These are phyloP conservation scores for Arge pagana DNA, from an alignment of 2,888 invertebrate genomes.

Conservation along the genomic window DNA sequence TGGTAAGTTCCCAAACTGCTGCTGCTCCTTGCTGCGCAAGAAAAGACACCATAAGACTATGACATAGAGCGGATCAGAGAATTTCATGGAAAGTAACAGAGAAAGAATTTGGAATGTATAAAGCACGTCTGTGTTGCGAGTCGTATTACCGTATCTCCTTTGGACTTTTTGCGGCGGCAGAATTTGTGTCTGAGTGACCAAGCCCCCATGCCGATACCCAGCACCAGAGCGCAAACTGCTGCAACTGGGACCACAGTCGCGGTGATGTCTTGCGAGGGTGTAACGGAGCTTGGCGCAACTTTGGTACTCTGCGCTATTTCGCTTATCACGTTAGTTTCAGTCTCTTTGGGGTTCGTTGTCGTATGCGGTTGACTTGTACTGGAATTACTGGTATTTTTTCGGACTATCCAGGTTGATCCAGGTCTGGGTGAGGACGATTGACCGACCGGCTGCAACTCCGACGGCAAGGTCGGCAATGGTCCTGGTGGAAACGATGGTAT, in stretches of 20 bases:
- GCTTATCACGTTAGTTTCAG: constrained; percentile 33
- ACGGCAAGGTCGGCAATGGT: too few relatives aligned
- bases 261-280: constrained; percentile 63
- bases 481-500: too few relatives aligned
- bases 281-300: constrained; percentile 42
- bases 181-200: constrained; percentile 75
- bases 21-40: too few relatives aligned
- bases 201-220: constrained; percentile 69
- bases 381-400: too few relatives aligned
- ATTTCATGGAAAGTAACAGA: too few relatives aligned
- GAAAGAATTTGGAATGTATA: constrained; percentile 6
- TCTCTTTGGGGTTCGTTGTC: constrained; percentile 22
- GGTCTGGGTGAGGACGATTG: too few relatives aligned
- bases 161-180: constrained; percentile 68
- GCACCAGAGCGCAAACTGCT: constrained; percentile 71
- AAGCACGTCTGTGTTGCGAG: not conserved
- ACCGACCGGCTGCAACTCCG: too few relatives aligned
- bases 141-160: constrained; percentile 75
- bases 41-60: not conserved
- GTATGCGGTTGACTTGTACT: constrained; percentile 24
- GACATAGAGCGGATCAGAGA: not conserved
- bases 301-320: constrained; percentile 45
- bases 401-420: too few relatives aligned
- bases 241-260: constrained; percentile 74
- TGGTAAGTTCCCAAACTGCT: too few relatives aligned